Conservation (phyloP, 1,140 invertebrate species). For the Cataglyphis hispanica region DNA sequence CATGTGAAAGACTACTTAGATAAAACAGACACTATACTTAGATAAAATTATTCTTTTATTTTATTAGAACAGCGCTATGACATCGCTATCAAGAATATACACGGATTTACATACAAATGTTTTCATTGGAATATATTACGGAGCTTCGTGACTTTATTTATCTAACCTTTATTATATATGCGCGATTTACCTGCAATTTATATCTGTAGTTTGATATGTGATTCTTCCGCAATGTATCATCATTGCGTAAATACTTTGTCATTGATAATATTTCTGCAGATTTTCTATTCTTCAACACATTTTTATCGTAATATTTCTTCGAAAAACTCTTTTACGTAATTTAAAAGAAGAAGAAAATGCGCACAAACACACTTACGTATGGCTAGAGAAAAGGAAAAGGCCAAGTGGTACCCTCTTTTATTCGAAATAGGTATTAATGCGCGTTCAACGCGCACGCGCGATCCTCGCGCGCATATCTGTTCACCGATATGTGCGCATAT, state of each 20-base stretch:
- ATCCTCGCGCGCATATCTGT: not conserved
- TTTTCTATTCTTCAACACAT: not conserved
- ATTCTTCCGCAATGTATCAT: no score
- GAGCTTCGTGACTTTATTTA: not conserved
- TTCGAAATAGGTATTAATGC: not conserved
- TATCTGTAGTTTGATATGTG: not conserved
- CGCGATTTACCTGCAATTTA: not conserved
- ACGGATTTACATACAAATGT: constrained; percentile 51
- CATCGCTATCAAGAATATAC: constrained; percentile 14
- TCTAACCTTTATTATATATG: not conserved
- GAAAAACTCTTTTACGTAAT: not conserved
- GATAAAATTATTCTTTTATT: not conserved
- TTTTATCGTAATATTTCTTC: not conserved
- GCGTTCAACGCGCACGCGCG: not conserved
- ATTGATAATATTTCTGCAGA: not conserved
- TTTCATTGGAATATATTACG: constrained; percentile 5
- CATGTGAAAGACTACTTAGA: no score
- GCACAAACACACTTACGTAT: no score
- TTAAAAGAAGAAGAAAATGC: not conserved
- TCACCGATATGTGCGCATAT: not conserved
- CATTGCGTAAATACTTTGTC: not conserved
- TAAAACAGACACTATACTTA: no score
- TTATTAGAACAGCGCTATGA: not conserved
- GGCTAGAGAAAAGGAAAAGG: not conserved
- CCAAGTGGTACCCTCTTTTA: constrained; percentile 14